phyloP scores from a whole-genome alignment of 2,888 invertebrate species.

The Alentia gelatinosa region DNA sequence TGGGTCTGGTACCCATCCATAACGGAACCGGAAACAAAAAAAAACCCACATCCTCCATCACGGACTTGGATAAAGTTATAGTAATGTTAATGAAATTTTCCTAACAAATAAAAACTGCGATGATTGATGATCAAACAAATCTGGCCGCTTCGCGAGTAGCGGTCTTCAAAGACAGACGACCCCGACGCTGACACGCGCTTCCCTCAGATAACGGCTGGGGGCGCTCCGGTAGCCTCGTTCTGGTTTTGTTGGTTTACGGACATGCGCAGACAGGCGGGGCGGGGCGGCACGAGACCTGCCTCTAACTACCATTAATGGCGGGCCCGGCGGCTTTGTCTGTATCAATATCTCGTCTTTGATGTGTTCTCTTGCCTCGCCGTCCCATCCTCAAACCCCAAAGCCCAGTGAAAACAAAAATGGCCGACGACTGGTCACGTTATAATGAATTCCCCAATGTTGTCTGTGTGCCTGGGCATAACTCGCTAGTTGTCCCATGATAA shows the following conservation, averaged over 20 bases:
- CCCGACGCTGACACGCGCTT: not conserved
- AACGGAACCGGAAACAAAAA: not conserved
- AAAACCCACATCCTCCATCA: not conserved
- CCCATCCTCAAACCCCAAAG: no score
- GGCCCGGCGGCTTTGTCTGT: constrained; percentile 12
- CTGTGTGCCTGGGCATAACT: no score
- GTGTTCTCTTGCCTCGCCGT: not conserved
- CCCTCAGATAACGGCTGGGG: constrained; percentile 9
- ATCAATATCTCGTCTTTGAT: constrained; percentile 26
- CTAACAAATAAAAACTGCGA: not conserved
- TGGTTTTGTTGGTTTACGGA: constrained; percentile 15
- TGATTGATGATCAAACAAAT: constrained; percentile 47
- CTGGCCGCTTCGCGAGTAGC: not conserved
- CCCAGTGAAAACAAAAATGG: no score
- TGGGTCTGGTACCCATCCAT: no score
- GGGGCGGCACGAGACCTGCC: not conserved
- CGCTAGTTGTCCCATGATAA: no score
- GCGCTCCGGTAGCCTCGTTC: constrained; percentile 14
- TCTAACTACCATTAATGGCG: constrained; percentile 31
- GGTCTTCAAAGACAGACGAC: not conserved
- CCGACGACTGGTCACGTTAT: no score
- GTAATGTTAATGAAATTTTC: constrained; percentile 30
- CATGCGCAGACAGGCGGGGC: constrained; percentile 13
- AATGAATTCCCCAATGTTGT: no score
- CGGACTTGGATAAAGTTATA: constrained; percentile 17